Conservation (phyloP, 1,140 invertebrate genomes). For the Trichogramma pretiosum region DNA sequence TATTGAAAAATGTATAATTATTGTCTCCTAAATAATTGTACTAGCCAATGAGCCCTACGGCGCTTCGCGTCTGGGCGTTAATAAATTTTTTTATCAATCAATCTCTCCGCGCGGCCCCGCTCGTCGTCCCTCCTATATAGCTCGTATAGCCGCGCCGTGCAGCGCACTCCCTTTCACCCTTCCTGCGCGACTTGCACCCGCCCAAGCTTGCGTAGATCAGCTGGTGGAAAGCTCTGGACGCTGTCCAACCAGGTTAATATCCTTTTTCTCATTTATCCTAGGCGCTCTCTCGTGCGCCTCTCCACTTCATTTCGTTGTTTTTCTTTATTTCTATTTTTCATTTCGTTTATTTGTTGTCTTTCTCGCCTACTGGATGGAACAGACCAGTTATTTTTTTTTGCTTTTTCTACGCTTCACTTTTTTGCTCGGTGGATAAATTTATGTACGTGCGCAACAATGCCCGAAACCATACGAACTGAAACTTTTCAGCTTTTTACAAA, state of each 20-base stretch:
- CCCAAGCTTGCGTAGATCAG: constrained; percentile 29
- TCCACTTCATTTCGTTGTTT: constrained; percentile 1
- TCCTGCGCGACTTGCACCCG: constrained; percentile 10
- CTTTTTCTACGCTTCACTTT: constrained; percentile 11
- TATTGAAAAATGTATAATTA: too few species aligned
- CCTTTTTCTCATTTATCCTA: constrained; percentile 16
- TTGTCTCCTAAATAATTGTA: too few species aligned
- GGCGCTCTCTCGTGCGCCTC: constrained; percentile 9
- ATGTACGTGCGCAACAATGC: too few species aligned
- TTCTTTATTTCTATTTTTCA: constrained; percentile 1
- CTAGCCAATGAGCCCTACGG: too few species aligned
- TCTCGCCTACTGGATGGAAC: background rate
- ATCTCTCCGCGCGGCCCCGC: constrained; percentile 30
- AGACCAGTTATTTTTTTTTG: constrained; percentile 12
- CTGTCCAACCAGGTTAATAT: constrained; percentile 44
- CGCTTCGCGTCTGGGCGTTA: too few species aligned
- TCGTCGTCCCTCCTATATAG: constrained; percentile 27
- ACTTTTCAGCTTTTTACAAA: too few species aligned
- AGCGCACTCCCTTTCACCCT: too few species aligned
- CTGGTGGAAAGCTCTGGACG: constrained; percentile 38
- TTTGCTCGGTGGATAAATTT: constrained; percentile 2
- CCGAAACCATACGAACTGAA: too few species aligned
- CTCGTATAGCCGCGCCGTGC: too few species aligned
- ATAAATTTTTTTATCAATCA: too few species aligned
- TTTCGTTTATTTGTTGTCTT: constrained; percentile 4